These are phyloP conservation scores for Austrolebias charrua DNA, from an alignment of 2,797 vertebrate species.

Conservation along the genomic window DNA sequence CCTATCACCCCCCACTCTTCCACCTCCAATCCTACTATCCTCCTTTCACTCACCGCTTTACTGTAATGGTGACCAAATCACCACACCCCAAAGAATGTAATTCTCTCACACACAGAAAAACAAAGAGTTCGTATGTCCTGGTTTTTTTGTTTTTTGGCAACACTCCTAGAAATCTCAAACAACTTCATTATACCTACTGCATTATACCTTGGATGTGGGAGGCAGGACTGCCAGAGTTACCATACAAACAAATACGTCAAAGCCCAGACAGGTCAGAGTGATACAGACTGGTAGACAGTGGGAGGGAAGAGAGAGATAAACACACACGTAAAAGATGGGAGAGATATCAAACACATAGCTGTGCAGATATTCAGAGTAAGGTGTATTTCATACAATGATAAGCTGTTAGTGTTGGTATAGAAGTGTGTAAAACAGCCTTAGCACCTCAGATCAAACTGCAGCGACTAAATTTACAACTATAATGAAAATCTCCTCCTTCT, in stretches of 20 bases:
- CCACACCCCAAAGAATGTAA: slow-evolving; percentile 50
- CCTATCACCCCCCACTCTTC: slow-evolving; percentile 23
- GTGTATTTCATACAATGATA: slow-evolving; percentile 56
- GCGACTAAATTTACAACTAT: slow-evolving; percentile 19
- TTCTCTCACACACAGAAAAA: slow-evolving; percentile 18
- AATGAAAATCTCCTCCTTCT: slow-evolving; percentile 11
- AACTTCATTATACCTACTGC: slow-evolving; percentile 41
- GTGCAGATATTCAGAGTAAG: slow-evolving; percentile 38
- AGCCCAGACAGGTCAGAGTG: slow-evolving; percentile 71
- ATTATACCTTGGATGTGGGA: slow-evolving; percentile 56
- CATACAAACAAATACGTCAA: slow-evolving; percentile 63
- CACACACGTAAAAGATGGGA: slow-evolving; percentile 12
- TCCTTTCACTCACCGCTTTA: slow-evolving; percentile 55
- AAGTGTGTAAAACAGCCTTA: too few relatives aligned
- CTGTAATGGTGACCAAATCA: slow-evolving; percentile 57
- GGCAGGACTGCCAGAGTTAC: slow-evolving; percentile 41
- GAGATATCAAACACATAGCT: slow-evolving; percentile 43
- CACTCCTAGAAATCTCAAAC: slow-evolving; percentile 29
- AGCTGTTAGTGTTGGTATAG: slow-evolving; percentile 19
- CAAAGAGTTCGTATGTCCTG: slow-evolving; percentile 33
- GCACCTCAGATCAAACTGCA: slow-evolving; percentile 5
- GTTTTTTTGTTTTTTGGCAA: background rate
- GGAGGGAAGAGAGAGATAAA: slow-evolving; percentile 11
- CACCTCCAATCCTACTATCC: slow-evolving; percentile 49
- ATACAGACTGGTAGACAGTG: slow-evolving; percentile 48